phyloP scores from a whole-genome alignment of 2,888 invertebrate species.

The Mimumesa dahlbomi region DNA sequence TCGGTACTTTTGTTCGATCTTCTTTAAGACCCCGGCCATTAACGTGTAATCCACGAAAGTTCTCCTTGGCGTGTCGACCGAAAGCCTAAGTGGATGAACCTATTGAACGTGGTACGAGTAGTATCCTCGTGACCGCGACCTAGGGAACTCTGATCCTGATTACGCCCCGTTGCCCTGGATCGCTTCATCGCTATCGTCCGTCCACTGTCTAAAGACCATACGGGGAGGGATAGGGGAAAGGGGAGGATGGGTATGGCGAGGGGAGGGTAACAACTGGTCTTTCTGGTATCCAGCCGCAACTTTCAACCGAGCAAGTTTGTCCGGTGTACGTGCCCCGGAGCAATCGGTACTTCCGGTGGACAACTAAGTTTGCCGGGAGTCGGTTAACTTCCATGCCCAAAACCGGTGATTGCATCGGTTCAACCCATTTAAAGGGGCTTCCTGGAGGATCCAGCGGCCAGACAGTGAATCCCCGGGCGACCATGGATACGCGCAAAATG shows the following conservation, averaged over 20 bases:
- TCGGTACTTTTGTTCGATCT: neutral
- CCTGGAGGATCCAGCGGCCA: slow-evolving; percentile 22
- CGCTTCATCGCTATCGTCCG: slow-evolving; percentile 15
- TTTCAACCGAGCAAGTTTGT: slow-evolving; percentile 46
- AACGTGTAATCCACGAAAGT: slow-evolving; percentile 14
- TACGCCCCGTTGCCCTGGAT: slow-evolving; percentile 3
- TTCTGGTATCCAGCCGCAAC: slow-evolving; percentile 37
- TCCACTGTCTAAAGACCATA: slow-evolving; percentile 1
- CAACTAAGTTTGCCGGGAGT: slow-evolving; percentile 54
- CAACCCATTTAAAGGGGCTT: slow-evolving; percentile 45
- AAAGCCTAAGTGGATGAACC: neutral
- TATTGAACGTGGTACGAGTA: slow-evolving; percentile 20
- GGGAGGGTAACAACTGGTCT: slow-evolving; percentile 28
- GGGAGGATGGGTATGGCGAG: too few species aligned
- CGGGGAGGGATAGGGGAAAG: too few species aligned
- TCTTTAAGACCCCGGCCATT: slow-evolving; percentile 17
- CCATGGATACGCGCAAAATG: slow-evolving; percentile 22
- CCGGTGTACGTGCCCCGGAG: slow-evolving; percentile 37
- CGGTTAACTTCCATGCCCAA: slow-evolving; percentile 57
- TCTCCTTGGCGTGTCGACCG: neutral
- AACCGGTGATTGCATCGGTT: slow-evolving; percentile 54
- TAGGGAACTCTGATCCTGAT: slow-evolving; percentile 8
- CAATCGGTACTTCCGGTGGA: slow-evolving; percentile 46
- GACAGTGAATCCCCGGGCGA: slow-evolving; percentile 11
- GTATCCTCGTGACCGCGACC: slow-evolving; percentile 16